phyloP scores from a whole-genome alignment of 2,888 invertebrate species.

The Drosophila aldrichi region DNA sequence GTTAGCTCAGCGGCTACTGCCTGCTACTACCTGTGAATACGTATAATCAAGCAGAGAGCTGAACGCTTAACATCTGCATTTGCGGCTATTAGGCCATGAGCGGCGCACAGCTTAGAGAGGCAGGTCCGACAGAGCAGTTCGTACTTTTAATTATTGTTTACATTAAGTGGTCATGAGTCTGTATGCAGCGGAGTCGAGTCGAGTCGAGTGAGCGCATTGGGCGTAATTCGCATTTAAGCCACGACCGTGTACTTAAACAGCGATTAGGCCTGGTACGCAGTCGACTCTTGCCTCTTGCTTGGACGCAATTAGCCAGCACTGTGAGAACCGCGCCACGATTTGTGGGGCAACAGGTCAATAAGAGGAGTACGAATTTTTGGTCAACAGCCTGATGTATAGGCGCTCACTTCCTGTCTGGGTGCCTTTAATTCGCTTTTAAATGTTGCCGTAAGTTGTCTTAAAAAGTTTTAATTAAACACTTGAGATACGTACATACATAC shows the following conservation, averaged over 20 bases:
- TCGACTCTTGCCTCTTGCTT: constrained; percentile 18
- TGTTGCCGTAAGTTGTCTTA: constrained; percentile 40
- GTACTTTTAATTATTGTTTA: constrained; percentile 80
- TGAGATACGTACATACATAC: constrained; percentile 12
- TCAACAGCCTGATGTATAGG: constrained; percentile 22
- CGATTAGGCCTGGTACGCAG: constrained; percentile 65
- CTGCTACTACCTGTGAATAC: constrained; percentile 30
- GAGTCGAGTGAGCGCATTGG: constrained; percentile 65
- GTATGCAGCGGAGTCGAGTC: constrained; percentile 25
- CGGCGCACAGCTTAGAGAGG: constrained; percentile 28
- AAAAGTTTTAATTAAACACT: constrained; percentile 75
- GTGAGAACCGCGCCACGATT: constrained; percentile 66
- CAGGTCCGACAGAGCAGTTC: constrained; percentile 36
- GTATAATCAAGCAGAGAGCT: constrained; percentile 56
- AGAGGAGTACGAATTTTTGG: constrained; percentile 22
- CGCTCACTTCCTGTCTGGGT: constrained; percentile 63
- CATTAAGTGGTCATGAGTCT: constrained; percentile 81
- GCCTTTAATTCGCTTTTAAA: constrained; percentile 73
- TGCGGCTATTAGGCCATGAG: constrained; percentile 75
- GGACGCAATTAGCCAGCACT: constrained; percentile 64
- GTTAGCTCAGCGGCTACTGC: constrained; percentile 11
- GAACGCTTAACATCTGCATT: constrained; percentile 61
- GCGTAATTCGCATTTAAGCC: constrained; percentile 79
- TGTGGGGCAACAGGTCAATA: constrained; percentile 75
- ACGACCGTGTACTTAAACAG: constrained; percentile 79